Conservation (phyloP, 1,140 invertebrate genomes). For the Ectropis grisescens region DNA sequence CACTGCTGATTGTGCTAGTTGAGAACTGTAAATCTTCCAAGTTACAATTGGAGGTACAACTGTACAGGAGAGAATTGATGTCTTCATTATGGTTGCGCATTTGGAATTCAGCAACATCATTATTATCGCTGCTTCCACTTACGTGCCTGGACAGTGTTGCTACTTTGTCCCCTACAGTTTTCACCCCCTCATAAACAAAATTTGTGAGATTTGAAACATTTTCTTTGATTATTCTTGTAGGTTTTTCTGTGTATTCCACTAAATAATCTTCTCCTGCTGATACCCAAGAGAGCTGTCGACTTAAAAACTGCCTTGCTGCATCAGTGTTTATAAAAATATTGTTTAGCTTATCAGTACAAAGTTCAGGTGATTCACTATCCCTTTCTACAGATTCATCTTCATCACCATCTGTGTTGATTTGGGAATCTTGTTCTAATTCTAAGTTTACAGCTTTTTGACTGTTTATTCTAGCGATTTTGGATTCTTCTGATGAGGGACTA, state of each 20-base stretch:
- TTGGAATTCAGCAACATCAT: slow-evolving; percentile 71
- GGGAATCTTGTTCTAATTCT: slow-evolving; percentile 21
- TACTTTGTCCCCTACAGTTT: slow-evolving; percentile 81
- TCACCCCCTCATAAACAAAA: slow-evolving; percentile 81
- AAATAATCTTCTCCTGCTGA: slow-evolving; percentile 77
- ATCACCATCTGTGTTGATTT: slow-evolving; percentile 25
- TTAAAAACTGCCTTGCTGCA: slow-evolving; percentile 79
- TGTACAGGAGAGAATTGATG: slow-evolving; percentile 63
- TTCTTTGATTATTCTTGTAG: slow-evolving; percentile 77
- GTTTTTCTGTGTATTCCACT: slow-evolving; percentile 75
- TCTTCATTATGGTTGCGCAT: slow-evolving; percentile 64
- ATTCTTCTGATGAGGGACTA: slow-evolving; percentile 66
- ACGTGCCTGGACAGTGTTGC: slow-evolving; percentile 80
- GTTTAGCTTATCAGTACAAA: slow-evolving; percentile 72
- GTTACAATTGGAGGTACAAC: slow-evolving; percentile 54
- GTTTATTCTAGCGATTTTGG: slow-evolving; percentile 53
- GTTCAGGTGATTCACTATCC: slow-evolving; percentile 32
- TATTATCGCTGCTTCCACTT: slow-evolving; percentile 79
- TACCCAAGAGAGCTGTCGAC: slow-evolving; percentile 80
- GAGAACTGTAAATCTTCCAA: slow-evolving; percentile 66
- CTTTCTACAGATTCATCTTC: slow-evolving; percentile 38
- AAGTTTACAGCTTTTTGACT: slow-evolving; percentile 28
- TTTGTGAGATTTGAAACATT: slow-evolving; percentile 82
- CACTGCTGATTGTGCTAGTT: slow-evolving; percentile 64
- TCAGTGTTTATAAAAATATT: slow-evolving; percentile 81